These are phyloP conservation scores for Nasonovia ribisnigri DNA, from an alignment of 2,888 invertebrate species.

Conservation along the genomic window DNA sequence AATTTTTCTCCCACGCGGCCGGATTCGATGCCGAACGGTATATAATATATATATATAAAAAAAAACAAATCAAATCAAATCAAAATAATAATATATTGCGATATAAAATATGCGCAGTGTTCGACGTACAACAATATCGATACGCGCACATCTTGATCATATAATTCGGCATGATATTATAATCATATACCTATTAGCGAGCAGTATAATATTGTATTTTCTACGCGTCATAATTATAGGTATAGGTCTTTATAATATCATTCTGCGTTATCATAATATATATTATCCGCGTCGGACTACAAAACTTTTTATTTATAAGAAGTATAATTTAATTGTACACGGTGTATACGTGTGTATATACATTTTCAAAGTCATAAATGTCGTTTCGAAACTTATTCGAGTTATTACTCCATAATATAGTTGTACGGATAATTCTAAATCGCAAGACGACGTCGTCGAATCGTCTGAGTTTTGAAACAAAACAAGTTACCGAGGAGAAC, in stretches of 20 bases:
- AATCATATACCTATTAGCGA: too few species aligned
- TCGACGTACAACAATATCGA: background rate
- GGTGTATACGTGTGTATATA: background rate
- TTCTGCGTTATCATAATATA: too few species aligned
- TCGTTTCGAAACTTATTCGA: background rate
- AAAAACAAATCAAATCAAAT: background rate
- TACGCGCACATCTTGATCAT: background rate
- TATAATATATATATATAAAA: too few species aligned
- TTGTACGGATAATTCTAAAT: background rate
- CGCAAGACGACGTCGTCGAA: background rate
- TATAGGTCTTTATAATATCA: background rate
- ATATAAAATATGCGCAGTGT: background rate
- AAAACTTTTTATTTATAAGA: background rate
- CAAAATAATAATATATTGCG: background rate
- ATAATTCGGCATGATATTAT: too few species aligned
- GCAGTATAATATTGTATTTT: too few species aligned
- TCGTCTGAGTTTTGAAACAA: background rate
- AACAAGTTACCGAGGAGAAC: background rate
- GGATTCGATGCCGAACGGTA: background rate
- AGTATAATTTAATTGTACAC: background rate
- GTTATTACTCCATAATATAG: background rate
- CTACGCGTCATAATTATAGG: too few species aligned
- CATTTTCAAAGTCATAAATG: conserved; percentile 25
- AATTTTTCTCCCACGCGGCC: background rate
- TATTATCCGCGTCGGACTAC: background rate